Conservation (phyloP, 2,888 invertebrate species). For the Cosmopolites sordidus region DNA sequence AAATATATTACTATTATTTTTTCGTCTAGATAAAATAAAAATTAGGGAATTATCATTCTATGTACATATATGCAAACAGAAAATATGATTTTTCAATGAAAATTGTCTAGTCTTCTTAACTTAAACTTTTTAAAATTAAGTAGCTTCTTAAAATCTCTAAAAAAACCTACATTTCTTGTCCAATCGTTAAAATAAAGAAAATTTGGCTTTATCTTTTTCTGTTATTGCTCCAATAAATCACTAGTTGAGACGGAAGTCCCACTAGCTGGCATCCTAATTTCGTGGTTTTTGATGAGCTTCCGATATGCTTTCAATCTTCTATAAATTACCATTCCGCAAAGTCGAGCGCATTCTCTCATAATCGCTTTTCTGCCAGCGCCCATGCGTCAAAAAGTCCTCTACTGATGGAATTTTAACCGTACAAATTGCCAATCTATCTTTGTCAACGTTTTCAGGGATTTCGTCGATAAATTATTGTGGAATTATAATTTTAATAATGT, state of each 20-base stretch:
- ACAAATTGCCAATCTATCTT: conserved; percentile 34
- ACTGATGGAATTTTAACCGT: conserved; percentile 31
- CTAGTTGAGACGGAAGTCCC: conserved; percentile 39
- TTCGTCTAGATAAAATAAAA: no score
- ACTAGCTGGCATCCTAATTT: conserved; percentile 42
- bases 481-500: conserved; percentile 31
- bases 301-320: conserved; percentile 45
- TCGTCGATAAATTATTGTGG: conserved; percentile 25
- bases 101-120: no score
- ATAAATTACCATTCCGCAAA: conserved; percentile 43
- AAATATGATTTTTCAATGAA: no score
- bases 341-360: conserved; percentile 39
- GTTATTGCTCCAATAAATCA: conserved; percentile 37
- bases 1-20: no score
- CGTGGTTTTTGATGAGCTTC: conserved; percentile 46
- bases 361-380: conserved; percentile 33
- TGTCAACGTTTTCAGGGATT: conserved; percentile 26
- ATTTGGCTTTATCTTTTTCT: conserved; percentile 13
- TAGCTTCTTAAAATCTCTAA: no score
- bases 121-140: no score
- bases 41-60: no score
- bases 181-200: conserved; percentile 1
- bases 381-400: conserved; percentile 30
- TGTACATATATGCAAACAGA: no score
- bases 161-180: no score